phyloP scores from a whole-genome alignment of 2,888 invertebrate species.

The Agrotis exclamationis region DNA sequence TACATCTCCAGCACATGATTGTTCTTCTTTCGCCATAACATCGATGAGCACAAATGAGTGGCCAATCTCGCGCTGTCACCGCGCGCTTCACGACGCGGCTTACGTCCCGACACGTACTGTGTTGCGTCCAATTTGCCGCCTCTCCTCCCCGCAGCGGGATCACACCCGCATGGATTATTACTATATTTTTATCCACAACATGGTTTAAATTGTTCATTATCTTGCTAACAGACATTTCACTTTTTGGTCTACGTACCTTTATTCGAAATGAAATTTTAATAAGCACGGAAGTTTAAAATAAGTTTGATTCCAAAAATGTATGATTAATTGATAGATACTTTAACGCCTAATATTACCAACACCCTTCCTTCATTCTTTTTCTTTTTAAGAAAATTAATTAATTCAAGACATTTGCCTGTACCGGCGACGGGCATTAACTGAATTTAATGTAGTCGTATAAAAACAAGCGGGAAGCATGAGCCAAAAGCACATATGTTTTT shows the following conservation, averaged over 20 bases:
- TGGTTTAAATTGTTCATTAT: not conserved
- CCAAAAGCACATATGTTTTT: not conserved
- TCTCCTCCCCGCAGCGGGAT: not conserved
- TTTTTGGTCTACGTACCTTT: not conserved
- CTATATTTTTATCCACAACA: slow-evolving; percentile 23
- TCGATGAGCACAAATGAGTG: slow-evolving; percentile 21
- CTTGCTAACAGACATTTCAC: not conserved
- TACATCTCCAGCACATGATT: not conserved
- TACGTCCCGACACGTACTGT: slow-evolving; percentile 50
- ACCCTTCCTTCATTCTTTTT: too few relatives aligned
- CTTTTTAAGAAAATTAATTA: too few relatives aligned
- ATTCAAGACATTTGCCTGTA: too few relatives aligned
- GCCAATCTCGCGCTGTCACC: slow-evolving; percentile 47
- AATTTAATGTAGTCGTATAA: not conserved
- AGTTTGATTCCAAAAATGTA: not conserved
- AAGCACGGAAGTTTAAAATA: too few relatives aligned
- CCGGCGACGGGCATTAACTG: too few relatives aligned
- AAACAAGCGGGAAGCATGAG: not conserved
- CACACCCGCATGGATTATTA: slow-evolving; percentile 36
- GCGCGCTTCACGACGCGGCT: slow-evolving; percentile 51
- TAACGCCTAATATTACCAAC: too few relatives aligned
- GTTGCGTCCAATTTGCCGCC: slow-evolving; percentile 60
- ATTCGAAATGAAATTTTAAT: too few relatives aligned
- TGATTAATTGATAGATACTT: too few relatives aligned
- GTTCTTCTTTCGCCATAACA: slow-evolving; percentile 4